phyloP scores from a whole-genome alignment of 2,113 vertebrate genomes.

The Anarhynchus alexandrinus region DNA sequence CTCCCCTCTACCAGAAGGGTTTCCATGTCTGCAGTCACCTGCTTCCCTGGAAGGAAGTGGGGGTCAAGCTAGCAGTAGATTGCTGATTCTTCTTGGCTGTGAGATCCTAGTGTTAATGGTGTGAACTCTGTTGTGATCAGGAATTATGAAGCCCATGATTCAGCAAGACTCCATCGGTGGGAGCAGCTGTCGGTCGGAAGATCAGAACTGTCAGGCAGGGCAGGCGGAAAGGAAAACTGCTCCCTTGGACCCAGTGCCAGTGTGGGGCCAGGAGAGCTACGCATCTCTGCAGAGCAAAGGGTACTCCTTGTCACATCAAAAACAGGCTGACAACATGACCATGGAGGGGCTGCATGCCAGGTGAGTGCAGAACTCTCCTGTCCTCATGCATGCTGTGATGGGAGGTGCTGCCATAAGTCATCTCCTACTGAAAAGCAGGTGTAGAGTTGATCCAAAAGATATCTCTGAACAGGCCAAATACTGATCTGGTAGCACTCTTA shows the following conservation, averaged over 20 bases:
- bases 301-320: conserved; percentile 86
- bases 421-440: not conserved
- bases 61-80: not conserved
- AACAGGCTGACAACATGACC: conserved; percentile 77
- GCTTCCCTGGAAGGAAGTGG: not conserved
- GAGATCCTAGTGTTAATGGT: not conserved
- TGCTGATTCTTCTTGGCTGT: not conserved
- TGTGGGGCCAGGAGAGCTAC: conserved; percentile 91
- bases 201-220: conserved; percentile 81
- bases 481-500: not conserved
- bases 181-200: conserved; percentile 84
- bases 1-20: not conserved
- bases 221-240: conserved; percentile 83
- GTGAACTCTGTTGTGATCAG: conserved; percentile 57
- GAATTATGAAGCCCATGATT: conserved; percentile 90
- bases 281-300: conserved; percentile 80
- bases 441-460: not conserved
- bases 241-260: conserved; percentile 80
- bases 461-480: not conserved
- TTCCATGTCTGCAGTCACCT: not conserved
- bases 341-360: conserved; percentile 77
- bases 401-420: not conserved
- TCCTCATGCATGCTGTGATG: not conserved
- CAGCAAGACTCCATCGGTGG: conserved; percentile 85
- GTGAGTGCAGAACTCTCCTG: conserved; percentile 61